Base-by-base conservation (phyloP, 2,888 invertebrate genomes). In the Ormyrus rosae region DNA sequence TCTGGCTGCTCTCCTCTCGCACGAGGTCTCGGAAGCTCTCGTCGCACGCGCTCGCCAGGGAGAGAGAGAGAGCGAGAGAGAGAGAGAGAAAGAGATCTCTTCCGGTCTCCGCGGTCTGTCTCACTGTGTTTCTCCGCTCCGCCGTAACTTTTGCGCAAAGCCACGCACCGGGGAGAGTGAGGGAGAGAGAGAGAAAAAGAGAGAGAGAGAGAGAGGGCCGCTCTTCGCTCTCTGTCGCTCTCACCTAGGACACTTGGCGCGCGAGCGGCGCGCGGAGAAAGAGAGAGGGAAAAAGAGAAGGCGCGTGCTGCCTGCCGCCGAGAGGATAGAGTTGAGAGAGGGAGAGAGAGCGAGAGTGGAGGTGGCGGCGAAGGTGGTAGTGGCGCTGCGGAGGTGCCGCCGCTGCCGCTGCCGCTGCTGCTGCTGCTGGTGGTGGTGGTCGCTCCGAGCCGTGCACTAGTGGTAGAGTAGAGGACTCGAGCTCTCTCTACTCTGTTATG, bases 251-350 rank as follows among this genome's bases (percentile, higher is more conserved):
- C 78, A 76, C 82, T 34, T 34, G 34, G 34, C 81, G 83, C 76
- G 51, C 51, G 81, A 72, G 78, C 53, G 63, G 19, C 34, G 73
- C 48, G 50, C 61, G 56, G 58, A 78, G 75, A 81, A 83, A 79
- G 89, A 84, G 86, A 84, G 83, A 78, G 76, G 74, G 79, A 72
- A 83, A 85, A 83, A 84, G 84, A 83, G 86, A 88, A 83, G 77
- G 80, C 82, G 86, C 86, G 87, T 89, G 89, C 91, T 91, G 91
- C 91, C 91, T 90, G 91, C 91, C 91, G 92, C 91, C n/a, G 92
- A 46, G 67, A 78, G 46, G 67, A 67, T 61, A 78, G 78, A 78
- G 82, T 80, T 80, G 83, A 82, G 48, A 67, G 73, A 71, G 82
- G 61, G 76, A 81, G 83, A 84, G 81, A 60, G 73, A 70, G 81